phyloP scores from a whole-genome alignment of 1,140 invertebrate species.

The Hestina assimilis region DNA sequence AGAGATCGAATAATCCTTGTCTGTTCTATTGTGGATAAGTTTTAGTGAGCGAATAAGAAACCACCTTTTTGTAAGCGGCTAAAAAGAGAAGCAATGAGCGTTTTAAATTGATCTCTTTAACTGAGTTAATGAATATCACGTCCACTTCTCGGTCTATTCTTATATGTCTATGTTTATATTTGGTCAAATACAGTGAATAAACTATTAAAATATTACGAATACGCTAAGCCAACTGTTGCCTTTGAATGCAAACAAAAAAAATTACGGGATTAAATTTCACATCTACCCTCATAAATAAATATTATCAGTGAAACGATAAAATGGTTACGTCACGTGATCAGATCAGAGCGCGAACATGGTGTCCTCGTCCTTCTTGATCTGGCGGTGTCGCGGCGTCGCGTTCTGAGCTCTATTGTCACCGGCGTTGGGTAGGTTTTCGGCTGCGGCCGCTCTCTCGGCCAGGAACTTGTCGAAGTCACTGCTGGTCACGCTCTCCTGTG shows the following conservation, averaged over 20 bases:
- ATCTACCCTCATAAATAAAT: neutral
- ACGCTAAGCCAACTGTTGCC: too few relatives aligned
- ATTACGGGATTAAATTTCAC: neutral
- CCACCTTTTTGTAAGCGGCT: too few relatives aligned
- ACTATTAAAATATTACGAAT: too few relatives aligned
- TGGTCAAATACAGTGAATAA: too few relatives aligned
- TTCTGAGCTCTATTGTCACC: conserved; percentile 19
- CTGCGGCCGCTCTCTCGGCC: conserved; percentile 91
- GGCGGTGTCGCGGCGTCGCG: conserved; percentile 46
- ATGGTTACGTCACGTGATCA: neutral
- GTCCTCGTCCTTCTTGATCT: conserved; percentile 71
- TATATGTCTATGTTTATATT: too few relatives aligned
- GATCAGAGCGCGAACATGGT: conserved; percentile 71
- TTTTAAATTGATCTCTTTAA: too few relatives aligned
- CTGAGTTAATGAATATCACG: too few relatives aligned
- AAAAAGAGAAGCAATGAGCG: too few relatives aligned
- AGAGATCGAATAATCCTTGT: too few relatives aligned
- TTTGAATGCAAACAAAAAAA: neutral
- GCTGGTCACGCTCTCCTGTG: conserved; percentile 87
- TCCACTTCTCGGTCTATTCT: too few relatives aligned
- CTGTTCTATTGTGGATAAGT: too few relatives aligned
- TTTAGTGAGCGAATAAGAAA: too few relatives aligned
- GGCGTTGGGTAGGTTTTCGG: conserved; percentile 81
- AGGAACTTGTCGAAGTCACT: conserved; percentile 96
- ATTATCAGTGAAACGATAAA: conserved; percentile 3